A percentile compares a stretch with the other conserved stretches of the same genome.
These are phyloP conservation scores for Thecocarcelia acutangulata DNA, from an alignment of 2,888 invertebrate species.

Conservation along the genomic window DNA sequence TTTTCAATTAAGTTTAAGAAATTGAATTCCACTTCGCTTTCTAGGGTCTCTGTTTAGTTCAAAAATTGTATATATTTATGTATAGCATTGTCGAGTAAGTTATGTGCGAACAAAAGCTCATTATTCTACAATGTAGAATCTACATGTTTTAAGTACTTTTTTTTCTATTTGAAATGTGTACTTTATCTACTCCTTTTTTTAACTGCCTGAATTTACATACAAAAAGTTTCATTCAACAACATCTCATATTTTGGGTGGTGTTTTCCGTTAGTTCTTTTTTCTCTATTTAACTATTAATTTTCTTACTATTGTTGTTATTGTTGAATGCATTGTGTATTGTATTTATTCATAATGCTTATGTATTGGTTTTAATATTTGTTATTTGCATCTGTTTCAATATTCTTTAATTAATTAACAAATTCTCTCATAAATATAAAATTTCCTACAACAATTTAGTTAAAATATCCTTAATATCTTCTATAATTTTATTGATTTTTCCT, in stretches of 20 bases:
- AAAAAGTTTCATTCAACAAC: conserved; percentile 52
- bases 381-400: no score
- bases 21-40: no score
- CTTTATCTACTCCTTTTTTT: conserved; percentile 42
- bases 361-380: conserved; percentile 18
- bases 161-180: conserved; percentile 5
- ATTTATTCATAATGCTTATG: not conserved
- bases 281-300: conserved; percentile 42
- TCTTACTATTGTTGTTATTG: conserved; percentile 28
- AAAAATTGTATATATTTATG: no score
- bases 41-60: no score
- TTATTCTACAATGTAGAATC: no score
- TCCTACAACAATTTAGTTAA: not conserved
- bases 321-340: conserved; percentile 11
- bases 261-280: conserved; percentile 51
- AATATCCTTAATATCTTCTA: conserved; percentile 36
- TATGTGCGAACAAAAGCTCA: no score
- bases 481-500: conserved; percentile 66
- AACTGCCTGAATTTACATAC: not conserved
- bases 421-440: conserved; percentile 11
- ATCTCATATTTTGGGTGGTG: conserved; percentile 64
- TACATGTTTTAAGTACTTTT: no score
- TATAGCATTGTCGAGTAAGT: no score
- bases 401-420: not conserved
- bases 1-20: no score